Base-by-base conservation (phyloP, 2,113 vertebrate species). In the Podocnemis expansa region DNA sequence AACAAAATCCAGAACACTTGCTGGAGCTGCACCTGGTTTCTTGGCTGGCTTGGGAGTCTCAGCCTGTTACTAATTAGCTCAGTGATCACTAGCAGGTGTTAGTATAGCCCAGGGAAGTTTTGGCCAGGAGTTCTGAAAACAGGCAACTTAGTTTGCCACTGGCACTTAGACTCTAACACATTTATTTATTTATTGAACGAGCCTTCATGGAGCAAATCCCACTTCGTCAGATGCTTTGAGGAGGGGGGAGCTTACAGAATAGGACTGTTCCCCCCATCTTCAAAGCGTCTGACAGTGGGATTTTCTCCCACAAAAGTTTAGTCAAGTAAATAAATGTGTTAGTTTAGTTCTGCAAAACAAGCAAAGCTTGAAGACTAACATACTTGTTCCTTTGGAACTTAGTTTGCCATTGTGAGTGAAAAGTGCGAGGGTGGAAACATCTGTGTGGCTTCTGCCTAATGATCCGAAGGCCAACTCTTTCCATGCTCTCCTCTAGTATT, bases 401-500 rank as follows among this genome's bases (percentile, higher is more conserved):
- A 80, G 24, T 34, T 92, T 80, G 67, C 63, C 21, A 2, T 6
- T 41, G 1, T 41, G 10, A 79, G 38, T 60, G n/a, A 79, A 78
- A 16, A 45, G 24, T 10, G 24, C 25, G n/a, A 38, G 38, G n/a
- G n/a, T 81, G 80, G 41, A 81, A 43, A 25, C 52, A 56, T 54
- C 80, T 78, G 1, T 2, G 8, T 75, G 43, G 60, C 41, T 91
- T 89, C 49, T 82, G 51, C 1, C 0, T 78, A 47, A 56, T 29
- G 34, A 2, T 16, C 34, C 1, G 27, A 67, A 34, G 34, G 10
- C 3, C 9, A 82, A 2, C 75, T 89, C 43, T 21, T 25, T 88
- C 63, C 78, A 12, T 78, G 19, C 10, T 88, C 31, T 89, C 29
- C 25, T n/a, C n/a, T 91, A 99, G 99, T 99, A 99, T 90, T 99